Conservation (phyloP, 2,113 vertebrate species). For the Riparia riparia region DNA sequence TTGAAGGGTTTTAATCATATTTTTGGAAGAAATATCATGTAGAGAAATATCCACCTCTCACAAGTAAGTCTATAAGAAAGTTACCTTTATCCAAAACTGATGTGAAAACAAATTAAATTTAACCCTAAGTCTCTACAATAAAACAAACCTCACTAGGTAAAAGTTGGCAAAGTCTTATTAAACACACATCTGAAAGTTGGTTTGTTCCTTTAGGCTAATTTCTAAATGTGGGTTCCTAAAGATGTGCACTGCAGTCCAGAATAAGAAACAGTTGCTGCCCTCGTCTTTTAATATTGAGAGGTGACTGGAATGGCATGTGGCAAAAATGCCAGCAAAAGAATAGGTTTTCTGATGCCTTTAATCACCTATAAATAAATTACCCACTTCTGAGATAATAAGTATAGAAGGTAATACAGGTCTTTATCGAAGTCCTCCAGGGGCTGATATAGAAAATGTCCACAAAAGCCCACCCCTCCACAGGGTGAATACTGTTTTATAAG, state of each 20-base stretch:
- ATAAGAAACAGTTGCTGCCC: not conserved
- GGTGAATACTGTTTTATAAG: not conserved
- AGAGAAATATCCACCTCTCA: not conserved
- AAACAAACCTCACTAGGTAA: not conserved
- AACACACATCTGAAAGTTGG: not conserved
- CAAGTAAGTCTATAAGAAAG: not conserved
- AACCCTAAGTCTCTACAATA: not conserved
- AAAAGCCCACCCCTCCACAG: not conserved
- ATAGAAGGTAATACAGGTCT: not conserved
- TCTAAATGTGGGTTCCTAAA: not conserved
- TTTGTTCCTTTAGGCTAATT: not conserved
- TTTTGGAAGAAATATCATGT: not conserved
- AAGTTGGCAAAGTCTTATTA: not conserved
- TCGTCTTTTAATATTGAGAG: not conserved
- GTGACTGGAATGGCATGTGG: not conserved
- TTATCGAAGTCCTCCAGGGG: not conserved
- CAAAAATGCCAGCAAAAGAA: not conserved
- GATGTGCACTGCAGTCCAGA: not conserved
- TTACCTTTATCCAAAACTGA: not conserved
- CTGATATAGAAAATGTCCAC: not conserved
- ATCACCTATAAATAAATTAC: not conserved
- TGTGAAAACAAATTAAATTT: not conserved
- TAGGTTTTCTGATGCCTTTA: not conserved
- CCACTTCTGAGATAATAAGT: not conserved
- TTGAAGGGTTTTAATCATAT: not conserved